These are phyloP conservation scores for Drosophila helvetica DNA, from an alignment of 2,888 invertebrate genomes.

Conservation along the genomic window DNA sequence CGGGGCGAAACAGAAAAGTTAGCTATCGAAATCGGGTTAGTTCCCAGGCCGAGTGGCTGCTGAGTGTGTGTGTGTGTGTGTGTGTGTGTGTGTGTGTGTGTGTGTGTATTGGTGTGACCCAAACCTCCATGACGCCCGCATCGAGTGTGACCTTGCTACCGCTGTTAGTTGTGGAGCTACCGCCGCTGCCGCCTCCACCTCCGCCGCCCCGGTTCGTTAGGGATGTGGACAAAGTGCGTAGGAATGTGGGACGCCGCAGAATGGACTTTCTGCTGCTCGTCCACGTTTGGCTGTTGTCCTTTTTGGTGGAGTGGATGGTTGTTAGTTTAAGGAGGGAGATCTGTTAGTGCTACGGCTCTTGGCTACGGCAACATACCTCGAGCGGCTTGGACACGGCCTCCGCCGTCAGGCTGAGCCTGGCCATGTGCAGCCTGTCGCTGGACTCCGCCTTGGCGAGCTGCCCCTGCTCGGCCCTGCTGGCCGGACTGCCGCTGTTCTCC, in stretches of 20 bases:
- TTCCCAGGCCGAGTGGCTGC: neutral
- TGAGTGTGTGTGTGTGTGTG: slow-evolving; percentile 29
- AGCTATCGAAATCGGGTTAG: slow-evolving; percentile 21
- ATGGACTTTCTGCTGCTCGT: slow-evolving; percentile 80
- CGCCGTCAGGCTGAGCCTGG: slow-evolving; percentile 46
- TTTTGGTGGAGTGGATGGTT: slow-evolving; percentile 34
- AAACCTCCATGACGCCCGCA: slow-evolving; percentile 84
- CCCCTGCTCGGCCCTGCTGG: slow-evolving; percentile 85
- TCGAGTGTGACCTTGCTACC: slow-evolving; percentile 83
- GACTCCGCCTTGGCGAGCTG: slow-evolving; percentile 82
- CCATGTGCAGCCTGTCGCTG: slow-evolving; percentile 42
- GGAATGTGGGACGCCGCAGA: slow-evolving; percentile 82
- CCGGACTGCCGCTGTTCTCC: slow-evolving; percentile 34
- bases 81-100: slow-evolving; percentile 38
- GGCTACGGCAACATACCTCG: slow-evolving; percentile 86
- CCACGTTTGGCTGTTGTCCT: slow-evolving; percentile 64
- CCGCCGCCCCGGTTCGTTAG: slow-evolving; percentile 70
- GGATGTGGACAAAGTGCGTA: slow-evolving; percentile 82
- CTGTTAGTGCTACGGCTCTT: slow-evolving; percentile 20
- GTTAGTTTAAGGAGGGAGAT: slow-evolving; percentile 19
- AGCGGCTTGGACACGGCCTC: slow-evolving; percentile 91
- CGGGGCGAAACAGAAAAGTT: slow-evolving; percentile 1
- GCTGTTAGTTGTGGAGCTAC: slow-evolving; percentile 82
- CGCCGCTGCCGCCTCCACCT: slow-evolving; percentile 67
- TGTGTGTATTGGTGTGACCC: slow-evolving; percentile 62